Evolutionary conservation across 2,888 invertebrate species (phyloP).

Genomic region (Lasioglossum vierecki): DNA sequence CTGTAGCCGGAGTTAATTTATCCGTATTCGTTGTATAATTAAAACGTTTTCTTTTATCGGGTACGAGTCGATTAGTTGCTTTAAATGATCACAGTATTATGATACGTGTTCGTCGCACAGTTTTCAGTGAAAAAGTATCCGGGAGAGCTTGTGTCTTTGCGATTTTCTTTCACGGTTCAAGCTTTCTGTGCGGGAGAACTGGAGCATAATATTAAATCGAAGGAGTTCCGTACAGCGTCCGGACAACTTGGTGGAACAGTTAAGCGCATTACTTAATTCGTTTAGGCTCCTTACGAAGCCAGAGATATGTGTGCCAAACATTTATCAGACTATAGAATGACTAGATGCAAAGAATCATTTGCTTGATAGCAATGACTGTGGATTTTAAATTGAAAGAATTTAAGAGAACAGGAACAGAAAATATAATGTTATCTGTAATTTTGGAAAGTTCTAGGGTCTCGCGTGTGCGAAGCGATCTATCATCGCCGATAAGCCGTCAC

Average conservation of each 20-base stretch:
- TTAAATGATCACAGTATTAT: not conserved
- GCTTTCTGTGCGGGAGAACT: not conserved
- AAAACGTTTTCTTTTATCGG: not conserved
- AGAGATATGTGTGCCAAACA: not conserved
- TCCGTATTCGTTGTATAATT: not conserved
- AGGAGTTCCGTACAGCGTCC: not conserved
- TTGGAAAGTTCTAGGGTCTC: not conserved
- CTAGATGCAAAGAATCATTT: not conserved
- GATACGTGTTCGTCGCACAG: not conserved
- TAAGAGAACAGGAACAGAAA: not conserved
- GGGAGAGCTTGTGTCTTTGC: no score
- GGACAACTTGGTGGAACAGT: not conserved
- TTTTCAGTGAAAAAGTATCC: not conserved
- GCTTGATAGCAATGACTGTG: not conserved
- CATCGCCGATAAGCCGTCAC: not conserved
- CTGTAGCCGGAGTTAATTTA: not conserved
- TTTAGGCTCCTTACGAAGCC: not conserved
- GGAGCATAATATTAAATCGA: not conserved
- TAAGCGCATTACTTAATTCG: constrained; percentile 2
- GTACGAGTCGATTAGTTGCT: not conserved
- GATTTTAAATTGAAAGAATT: no score
- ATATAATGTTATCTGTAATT: not conserved
- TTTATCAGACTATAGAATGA: not conserved
- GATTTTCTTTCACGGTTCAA: no score
- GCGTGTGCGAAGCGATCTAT: not conserved